phyloP scores from a whole-genome alignment of 1,140 invertebrate species.

The Antheraea pernyi region DNA sequence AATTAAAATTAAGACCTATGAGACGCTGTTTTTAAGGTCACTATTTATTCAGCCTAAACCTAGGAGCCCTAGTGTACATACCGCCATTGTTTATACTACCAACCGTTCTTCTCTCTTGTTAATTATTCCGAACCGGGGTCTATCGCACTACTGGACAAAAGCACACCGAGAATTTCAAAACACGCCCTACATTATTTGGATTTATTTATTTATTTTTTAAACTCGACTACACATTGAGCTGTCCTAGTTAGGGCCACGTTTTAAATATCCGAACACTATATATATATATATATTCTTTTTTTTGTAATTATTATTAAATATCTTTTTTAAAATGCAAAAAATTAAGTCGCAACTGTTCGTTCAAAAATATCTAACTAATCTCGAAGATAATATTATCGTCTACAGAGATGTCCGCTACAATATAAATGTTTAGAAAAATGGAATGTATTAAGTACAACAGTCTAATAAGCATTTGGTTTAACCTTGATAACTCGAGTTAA shows the following conservation, averaged over 20 bases:
- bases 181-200: slow-evolving; percentile 61
- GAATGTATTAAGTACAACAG: slow-evolving; percentile 75
- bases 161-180: slow-evolving; percentile 76
- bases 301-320: slow-evolving; percentile 19
- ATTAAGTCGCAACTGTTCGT: slow-evolving; percentile 39
- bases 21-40: slow-evolving; percentile 60
- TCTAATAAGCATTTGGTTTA: slow-evolving; percentile 61
- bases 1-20: slow-evolving; percentile 67
- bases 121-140: background rate
- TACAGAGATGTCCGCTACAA: slow-evolving; percentile 49
- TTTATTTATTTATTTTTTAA: slow-evolving; percentile 46
- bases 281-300: background rate
- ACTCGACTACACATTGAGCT: slow-evolving; percentile 71
- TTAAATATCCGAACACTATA: slow-evolving; percentile 15
- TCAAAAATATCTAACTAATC: slow-evolving; percentile 62
- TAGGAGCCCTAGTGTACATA: slow-evolving; percentile 63
- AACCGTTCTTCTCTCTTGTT: background rate
- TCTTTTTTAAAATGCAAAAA: slow-evolving; percentile 57
- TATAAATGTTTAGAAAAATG: slow-evolving; percentile 63
- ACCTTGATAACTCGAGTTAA: slow-evolving; percentile 48
- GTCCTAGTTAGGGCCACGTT: slow-evolving; percentile 61
- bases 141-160: slow-evolving; percentile 68
- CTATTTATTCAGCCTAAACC: slow-evolving; percentile 57
- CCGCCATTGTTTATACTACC: slow-evolving; percentile 20
- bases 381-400: slow-evolving; percentile 26